Evolutionary conservation across 2,888 invertebrate species (phyloP).

Genomic region (Trachelus stipa): DNA sequence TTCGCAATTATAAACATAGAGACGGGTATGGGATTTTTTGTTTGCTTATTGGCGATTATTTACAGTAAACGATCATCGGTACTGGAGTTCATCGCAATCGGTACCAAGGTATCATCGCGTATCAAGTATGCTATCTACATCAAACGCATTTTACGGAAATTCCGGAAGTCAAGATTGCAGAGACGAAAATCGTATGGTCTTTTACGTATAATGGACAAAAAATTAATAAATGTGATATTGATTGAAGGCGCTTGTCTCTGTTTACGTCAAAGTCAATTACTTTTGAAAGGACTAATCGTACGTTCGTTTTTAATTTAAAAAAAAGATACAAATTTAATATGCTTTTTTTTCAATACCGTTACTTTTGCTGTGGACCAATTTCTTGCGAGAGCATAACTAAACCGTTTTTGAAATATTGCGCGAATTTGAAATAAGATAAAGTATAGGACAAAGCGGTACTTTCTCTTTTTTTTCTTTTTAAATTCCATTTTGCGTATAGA

Average conservation of each 20-base stretch:
- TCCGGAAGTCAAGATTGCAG: constrained; percentile 7
- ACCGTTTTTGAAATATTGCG: not conserved
- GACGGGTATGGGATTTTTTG: constrained; percentile 43
- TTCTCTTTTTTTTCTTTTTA: not conserved
- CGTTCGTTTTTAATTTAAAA: not conserved
- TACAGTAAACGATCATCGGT: constrained; percentile 48
- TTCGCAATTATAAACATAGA: constrained; percentile 51
- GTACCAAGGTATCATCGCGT: constrained; percentile 2
- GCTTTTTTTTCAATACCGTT: not conserved
- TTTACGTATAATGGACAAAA: constrained; percentile 21
- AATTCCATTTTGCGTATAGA: not conserved
- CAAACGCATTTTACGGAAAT: constrained; percentile 30
- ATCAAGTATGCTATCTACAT: constrained; percentile 42
- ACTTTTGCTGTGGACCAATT: not conserved
- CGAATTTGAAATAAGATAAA: not conserved
- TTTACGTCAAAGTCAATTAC: not conserved
- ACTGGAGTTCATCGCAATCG: constrained; percentile 38
- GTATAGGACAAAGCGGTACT: not conserved
- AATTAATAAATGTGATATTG: constrained; percentile 29
- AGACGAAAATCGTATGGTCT: not conserved
- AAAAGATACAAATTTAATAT: not conserved
- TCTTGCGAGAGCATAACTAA: not conserved
- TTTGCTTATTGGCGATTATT: constrained; percentile 58
- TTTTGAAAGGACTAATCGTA: not conserved
- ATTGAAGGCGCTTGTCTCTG: constrained; percentile 12